phyloP scores from a whole-genome alignment of 2,113 vertebrate genomes.

The Seriola dumerili region DNA sequence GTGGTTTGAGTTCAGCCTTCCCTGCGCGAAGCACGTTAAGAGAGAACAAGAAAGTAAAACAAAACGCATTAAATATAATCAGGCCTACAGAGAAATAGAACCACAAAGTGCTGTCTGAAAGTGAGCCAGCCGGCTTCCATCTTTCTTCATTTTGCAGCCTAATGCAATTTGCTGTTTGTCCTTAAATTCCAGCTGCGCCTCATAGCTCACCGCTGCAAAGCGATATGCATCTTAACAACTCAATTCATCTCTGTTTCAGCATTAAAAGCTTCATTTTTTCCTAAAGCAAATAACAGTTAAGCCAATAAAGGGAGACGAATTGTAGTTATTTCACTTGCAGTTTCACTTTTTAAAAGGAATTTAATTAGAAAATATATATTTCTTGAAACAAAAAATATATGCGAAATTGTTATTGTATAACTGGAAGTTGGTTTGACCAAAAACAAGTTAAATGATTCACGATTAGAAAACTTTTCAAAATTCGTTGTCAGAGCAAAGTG shows the following conservation, averaged over 20 bases:
- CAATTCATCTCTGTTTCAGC: not conserved
- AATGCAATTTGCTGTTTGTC: slow-evolving; percentile 55
- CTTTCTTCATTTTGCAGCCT: slow-evolving; percentile 43
- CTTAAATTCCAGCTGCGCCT: slow-evolving; percentile 59
- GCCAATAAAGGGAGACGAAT: not conserved
- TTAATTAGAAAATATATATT: not conserved
- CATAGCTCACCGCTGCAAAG: slow-evolving; percentile 28
- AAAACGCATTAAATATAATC: slow-evolving; percentile 8
- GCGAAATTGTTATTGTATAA: not conserved
- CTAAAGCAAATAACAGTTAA: not conserved
- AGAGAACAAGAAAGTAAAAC: not conserved
- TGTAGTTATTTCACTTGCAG: not conserved
- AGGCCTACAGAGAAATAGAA: slow-evolving; percentile 21
- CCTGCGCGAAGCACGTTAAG: slow-evolving; percentile 7
- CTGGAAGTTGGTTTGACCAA: not conserved
- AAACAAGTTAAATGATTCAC: not conserved
- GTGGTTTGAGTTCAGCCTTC: slow-evolving; percentile 15
- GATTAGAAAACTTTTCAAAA: not conserved
- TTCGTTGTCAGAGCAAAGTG: not conserved
- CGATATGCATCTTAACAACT: not conserved
- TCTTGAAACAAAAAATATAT: too few species aligned
- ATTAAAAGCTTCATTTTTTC: not conserved
- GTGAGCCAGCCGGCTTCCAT: slow-evolving; percentile 29
- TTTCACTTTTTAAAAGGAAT: not conserved
- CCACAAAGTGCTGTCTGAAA: slow-evolving; percentile 1